A percentile compares a stretch with the other conserved stretches of the same genome.
These are phyloP conservation scores for Molossus alvarezi DNA, from an alignment of 2,797 vertebrate genomes.

Conservation along the genomic window DNA sequence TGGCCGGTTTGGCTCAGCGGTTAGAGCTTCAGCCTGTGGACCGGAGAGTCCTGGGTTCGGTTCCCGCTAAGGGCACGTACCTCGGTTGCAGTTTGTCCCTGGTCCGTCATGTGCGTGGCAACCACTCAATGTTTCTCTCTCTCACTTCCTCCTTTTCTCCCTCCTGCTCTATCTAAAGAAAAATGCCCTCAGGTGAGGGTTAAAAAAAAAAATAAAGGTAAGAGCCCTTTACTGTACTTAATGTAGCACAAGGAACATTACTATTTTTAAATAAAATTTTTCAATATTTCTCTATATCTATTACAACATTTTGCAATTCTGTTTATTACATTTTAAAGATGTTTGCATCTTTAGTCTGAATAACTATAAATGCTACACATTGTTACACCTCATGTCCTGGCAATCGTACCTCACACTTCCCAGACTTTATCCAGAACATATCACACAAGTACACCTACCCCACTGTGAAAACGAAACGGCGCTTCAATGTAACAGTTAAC, in stretches of 20 bases:
- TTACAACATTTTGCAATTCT: background rate
- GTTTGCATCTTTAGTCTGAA: background rate
- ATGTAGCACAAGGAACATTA: background rate
- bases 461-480: constrained; percentile 12
- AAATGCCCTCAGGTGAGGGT: no score
- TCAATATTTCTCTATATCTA: background rate
- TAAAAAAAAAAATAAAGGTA: background rate
- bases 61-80: no score
- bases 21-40: no score
- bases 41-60: no score
- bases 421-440: background rate
- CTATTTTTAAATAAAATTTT: background rate
- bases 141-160: no score
- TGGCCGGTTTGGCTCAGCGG: no score
- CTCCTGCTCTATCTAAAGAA: no score
- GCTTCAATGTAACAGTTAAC: constrained; percentile 38
- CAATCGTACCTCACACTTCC: background rate
- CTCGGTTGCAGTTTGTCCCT: no score
- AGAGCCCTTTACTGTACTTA: background rate
- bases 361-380: background rate
- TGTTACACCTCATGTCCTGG: background rate
- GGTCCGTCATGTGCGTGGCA: no score
- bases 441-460: background rate
- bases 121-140: no score
- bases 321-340: background rate